phyloP scores from a whole-genome alignment of 2,113 vertebrate species.

The Chaenocephalus aceratus region DNA sequence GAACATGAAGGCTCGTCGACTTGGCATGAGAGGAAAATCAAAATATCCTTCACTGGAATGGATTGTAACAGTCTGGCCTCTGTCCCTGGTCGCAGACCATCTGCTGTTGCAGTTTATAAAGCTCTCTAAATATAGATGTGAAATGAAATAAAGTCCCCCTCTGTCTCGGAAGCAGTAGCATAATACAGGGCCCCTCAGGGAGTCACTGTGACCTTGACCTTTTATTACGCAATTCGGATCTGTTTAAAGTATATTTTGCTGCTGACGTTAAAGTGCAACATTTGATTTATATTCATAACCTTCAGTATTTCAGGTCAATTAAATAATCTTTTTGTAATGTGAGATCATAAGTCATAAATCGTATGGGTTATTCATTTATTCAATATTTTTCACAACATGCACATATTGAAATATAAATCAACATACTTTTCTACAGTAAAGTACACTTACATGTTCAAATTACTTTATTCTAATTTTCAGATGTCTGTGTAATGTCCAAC shows the following conservation, averaged over 20 bases:
- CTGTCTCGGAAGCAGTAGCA: conserved; percentile 58
- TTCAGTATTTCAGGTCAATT: conserved; percentile 8
- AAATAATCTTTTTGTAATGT: conserved; percentile 10
- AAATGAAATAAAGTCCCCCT: conserved; percentile 80
- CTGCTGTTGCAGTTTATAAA: conserved; percentile 84
- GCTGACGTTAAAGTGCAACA: conserved; percentile 1
- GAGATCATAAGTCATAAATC: conserved; percentile 10
- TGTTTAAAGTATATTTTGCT: conserved; percentile 17
- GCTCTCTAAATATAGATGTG: conserved; percentile 86
- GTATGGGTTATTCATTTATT: not conserved
- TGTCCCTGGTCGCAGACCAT: conserved; percentile 81
- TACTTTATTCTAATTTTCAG: not conserved
- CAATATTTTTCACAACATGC: not conserved
- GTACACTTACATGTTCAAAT: not conserved
- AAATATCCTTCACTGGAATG: conserved; percentile 96
- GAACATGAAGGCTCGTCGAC: conserved; percentile 99
- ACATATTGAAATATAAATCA: not conserved
- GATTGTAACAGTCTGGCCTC: conserved; percentile 70
- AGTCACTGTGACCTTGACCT: conserved; percentile 72
- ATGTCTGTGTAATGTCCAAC: not conserved
- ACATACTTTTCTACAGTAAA: not conserved
- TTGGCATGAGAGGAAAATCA: conserved; percentile 99
- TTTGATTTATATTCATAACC: conserved; percentile 9
- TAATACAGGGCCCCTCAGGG: conserved; percentile 63
- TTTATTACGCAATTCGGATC: conserved; percentile 46